Evolutionary conservation across 53 echinoderm and acorn worm species (phyloP).

Genomic region (Arbacia lixula): DNA sequence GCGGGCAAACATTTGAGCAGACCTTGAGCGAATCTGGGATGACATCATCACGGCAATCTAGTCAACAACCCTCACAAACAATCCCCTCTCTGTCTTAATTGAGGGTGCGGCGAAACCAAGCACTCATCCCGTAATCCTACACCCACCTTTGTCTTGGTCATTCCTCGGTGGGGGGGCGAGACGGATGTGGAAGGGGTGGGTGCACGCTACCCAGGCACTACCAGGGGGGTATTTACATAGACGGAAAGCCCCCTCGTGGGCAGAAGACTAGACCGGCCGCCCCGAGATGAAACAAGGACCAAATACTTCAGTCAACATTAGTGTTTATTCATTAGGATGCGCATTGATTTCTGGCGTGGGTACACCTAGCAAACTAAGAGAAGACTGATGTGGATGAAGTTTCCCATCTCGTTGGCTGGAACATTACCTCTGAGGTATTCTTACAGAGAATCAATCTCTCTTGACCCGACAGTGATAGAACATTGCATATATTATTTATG

Average conservation of each 20-base stretch:
- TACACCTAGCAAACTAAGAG: no score
- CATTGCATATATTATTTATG: no score
- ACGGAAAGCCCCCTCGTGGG: not conserved
- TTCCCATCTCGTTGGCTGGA: slow-evolving; percentile 31
- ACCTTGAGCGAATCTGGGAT: slow-evolving; percentile 30
- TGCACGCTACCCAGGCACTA: no score
- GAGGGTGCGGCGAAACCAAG: slow-evolving; percentile 36
- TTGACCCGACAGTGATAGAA: no score
- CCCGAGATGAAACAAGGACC: slow-evolving; percentile 10
- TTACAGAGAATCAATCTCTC: no score
- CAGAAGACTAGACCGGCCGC: slow-evolving; percentile 17
- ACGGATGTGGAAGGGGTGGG: not conserved
- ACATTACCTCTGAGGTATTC: slow-evolving; percentile 30
- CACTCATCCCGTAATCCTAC: slow-evolving; percentile 44
- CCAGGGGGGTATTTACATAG: slow-evolving; percentile 4
- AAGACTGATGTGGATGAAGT: slow-evolving; percentile 31
- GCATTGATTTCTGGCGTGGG: slow-evolving; percentile 42
- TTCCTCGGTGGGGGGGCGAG: slow-evolving; percentile 11
- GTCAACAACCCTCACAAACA: slow-evolving; percentile 8
- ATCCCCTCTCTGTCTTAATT: slow-evolving; percentile 15
- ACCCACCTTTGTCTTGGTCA: slow-evolving; percentile 46
- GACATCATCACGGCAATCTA: slow-evolving; percentile 42
- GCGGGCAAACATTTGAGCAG: slow-evolving; percentile 25
- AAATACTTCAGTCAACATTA: slow-evolving; percentile 15
- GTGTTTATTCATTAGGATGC: slow-evolving; percentile 36